Conservation (phyloP, 2,113 vertebrate species). For the Thunnus maccoyii region DNA sequence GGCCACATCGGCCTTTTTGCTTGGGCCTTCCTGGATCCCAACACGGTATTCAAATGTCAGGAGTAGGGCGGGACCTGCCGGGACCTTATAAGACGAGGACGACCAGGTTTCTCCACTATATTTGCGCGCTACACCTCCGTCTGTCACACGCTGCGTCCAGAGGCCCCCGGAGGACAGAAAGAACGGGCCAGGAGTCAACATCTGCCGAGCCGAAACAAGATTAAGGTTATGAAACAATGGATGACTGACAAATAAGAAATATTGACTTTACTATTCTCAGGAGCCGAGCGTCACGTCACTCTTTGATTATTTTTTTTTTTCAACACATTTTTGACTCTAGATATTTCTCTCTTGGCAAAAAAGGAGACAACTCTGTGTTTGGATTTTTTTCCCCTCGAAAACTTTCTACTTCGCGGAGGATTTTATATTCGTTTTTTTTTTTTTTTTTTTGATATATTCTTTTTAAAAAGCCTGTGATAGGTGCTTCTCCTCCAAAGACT, state of each 20-base stretch:
- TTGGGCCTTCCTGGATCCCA: conserved; percentile 75
- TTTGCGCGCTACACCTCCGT: conserved; percentile 56
- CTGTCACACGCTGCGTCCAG: conserved; percentile 24
- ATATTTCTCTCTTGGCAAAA: conserved; percentile 18
- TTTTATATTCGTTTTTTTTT: conserved; percentile 41
- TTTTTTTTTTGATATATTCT: not conserved
- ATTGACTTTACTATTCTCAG: conserved; percentile 45
- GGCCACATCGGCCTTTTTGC: conserved; percentile 83
- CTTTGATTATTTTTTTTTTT: not conserved
- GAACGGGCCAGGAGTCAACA: conserved; percentile 36
- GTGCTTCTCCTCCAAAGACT: conserved; percentile 54
- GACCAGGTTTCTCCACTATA: conserved; percentile 54
- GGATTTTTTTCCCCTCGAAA: conserved; percentile 35
- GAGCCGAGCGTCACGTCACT: conserved; percentile 19
- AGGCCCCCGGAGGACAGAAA: conserved; percentile 41
- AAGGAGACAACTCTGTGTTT: conserved; percentile 20
- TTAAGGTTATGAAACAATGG: conserved; percentile 68
- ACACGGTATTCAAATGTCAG: conserved; percentile 75
- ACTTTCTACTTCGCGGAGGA: conserved; percentile 35
- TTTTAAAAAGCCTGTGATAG: conserved; percentile 1
- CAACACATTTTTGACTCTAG: not conserved
- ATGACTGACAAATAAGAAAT: conserved; percentile 68
- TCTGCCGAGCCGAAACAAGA: conserved; percentile 44
- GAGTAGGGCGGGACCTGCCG: conserved; percentile 69
- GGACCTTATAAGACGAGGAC: conserved; percentile 78